Base-by-base conservation (phyloP, 2,888 invertebrate genomes). In the Steromphala cineraria region DNA sequence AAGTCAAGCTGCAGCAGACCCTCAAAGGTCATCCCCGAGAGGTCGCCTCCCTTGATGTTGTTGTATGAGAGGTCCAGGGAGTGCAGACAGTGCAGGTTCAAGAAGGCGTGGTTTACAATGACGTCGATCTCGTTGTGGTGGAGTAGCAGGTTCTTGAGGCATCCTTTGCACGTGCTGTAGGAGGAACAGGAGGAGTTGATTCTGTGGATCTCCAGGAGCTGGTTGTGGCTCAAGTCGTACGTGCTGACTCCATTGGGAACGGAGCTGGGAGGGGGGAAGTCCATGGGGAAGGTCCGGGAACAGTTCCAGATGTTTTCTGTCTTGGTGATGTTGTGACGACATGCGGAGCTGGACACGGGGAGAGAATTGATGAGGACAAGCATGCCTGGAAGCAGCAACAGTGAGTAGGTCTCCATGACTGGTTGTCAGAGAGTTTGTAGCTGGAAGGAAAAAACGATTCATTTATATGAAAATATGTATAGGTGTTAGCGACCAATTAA, bases 11-110 rank as follows among this genome's bases (percentile, higher is more conserved):
- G 46, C 28, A n/a, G 21, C 5, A 81, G 81, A 5, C 79, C 67
- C 15, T 75, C 55, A 13, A 79, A 79, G 5, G 74, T 79, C 36
- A 31, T 55, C 31, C 17, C 55, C 7, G 13, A 24, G 55, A 83
- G 46, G n/a, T 40, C 62, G 5, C 15, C 40, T 10, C 75, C 75
- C 19, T 40, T 76, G 76, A 83, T 75, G 21, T 28, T 67, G 74
- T 83, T 83, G 62, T 74, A 40, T 13, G 82, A 79, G 8, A 83
- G 74, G 75, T 83, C 79, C 19, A 83, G 77, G 15, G n/a, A 5
- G 5, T 46, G 55, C n/a, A 83, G 81, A 55, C 82, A 83, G 19
- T 75, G 46, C 0, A 83, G 74, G 36, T 53, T 53, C 17, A 15
- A 40, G 71, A 83, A 83, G 24, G 75, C 79, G 28, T 79, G 74